Percentiles rank a stretch among this genome's conserved stretches.
Evolutionary conservation across 2,888 invertebrate species (phyloP).

Genomic region (Nectonema munidae): DNA sequence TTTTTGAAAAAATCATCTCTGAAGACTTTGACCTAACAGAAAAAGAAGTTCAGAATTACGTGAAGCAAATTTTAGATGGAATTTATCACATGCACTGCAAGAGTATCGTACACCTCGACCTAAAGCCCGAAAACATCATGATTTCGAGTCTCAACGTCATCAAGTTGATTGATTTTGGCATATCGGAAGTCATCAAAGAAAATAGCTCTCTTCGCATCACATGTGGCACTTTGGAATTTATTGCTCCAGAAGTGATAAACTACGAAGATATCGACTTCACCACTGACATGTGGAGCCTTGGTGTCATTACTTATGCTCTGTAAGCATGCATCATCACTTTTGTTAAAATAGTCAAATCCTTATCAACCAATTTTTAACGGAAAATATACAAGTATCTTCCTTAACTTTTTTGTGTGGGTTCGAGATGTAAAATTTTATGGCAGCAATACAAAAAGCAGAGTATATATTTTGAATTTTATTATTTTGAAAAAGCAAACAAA

Average conservation of each 20-base stretch:
- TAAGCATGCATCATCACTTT: conserved; percentile 19
- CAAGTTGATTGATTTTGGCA: conserved; percentile 27
- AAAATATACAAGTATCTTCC: no score
- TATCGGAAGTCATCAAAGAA: no score
- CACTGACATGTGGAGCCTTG: conserved; percentile 27
- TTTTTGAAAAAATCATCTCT: conserved; percentile 24
- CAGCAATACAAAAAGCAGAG: no score
- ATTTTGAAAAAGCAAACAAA: no score
- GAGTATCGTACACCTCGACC: conserved; percentile 25
- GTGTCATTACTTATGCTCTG: conserved; percentile 25
- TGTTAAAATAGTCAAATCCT: conserved; percentile 10
- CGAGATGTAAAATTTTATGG: no score
- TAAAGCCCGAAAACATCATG: conserved; percentile 26
- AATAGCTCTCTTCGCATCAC: no score
- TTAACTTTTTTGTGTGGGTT: no score
- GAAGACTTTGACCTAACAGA: conserved; percentile 24
- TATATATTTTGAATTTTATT: no score
- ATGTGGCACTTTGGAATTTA: conserved; percentile 26
- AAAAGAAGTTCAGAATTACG: conserved; percentile 23
- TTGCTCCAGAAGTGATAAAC: conserved; percentile 26
- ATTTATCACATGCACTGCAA: conserved; percentile 25
- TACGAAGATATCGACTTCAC: conserved; percentile 24
- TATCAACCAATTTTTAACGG: no score
- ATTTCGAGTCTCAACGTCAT: conserved; percentile 23
- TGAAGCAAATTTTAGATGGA: conserved; percentile 25